Percentiles rank a stretch among this genome's conserved stretches.
phyloP scores from a whole-genome alignment of 2,797 vertebrate genomes.

The Peromyscus aztecus region DNA sequence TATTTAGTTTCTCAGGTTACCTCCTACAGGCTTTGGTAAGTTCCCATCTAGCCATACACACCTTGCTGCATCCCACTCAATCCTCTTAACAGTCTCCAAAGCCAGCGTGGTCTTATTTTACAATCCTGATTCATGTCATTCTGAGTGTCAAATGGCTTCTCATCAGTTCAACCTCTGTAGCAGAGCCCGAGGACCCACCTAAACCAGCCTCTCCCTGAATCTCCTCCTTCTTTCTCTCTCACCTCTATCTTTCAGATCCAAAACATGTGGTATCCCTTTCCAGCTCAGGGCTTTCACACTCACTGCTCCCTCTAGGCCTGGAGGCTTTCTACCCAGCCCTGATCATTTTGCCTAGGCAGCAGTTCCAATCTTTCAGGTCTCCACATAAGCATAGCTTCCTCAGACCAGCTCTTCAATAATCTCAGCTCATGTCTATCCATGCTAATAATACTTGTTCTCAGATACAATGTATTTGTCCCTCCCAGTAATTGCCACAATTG shows the following conservation, averaged over 20 bases:
- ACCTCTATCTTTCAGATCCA: neutral
- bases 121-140: neutral
- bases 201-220: neutral
- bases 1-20: neutral
- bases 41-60: neutral
- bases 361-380: neutral
- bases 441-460: neutral
- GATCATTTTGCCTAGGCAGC: neutral
- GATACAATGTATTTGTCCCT: neutral
- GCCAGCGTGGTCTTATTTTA: neutral
- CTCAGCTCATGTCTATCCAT: neutral
- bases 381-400: neutral
- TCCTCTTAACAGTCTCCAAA: neutral
- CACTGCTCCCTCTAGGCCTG: neutral
- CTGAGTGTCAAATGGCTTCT: neutral
- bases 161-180: neutral
- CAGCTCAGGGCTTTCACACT: neutral
- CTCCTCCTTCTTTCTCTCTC: neutral
- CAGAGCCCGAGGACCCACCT: neutral
- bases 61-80: too few relatives aligned
- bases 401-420: neutral
- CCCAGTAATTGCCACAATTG: neutral
- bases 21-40: neutral
- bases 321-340: neutral
- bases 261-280: neutral